phyloP scores from a whole-genome alignment of 2,113 vertebrate genomes.

The Ophiodon elongatus region DNA sequence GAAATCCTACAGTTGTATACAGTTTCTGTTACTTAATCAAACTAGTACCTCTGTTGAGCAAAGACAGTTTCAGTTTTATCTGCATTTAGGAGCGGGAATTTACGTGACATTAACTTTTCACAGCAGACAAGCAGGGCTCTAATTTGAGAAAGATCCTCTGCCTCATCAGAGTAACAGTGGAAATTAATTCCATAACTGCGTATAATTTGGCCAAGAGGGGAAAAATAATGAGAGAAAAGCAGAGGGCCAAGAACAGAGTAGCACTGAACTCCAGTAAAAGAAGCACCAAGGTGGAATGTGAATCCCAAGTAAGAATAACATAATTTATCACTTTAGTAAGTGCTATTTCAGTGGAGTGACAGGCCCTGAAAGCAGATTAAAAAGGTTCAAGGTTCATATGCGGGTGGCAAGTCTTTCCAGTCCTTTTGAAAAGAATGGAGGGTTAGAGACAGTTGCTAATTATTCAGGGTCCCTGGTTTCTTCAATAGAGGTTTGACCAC shows the following conservation, averaged over 20 bases:
- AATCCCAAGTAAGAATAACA: not conserved
- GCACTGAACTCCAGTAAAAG: not conserved
- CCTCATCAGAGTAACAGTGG: not conserved
- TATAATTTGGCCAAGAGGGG: not conserved
- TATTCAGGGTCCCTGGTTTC: not conserved
- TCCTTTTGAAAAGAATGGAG: not conserved
- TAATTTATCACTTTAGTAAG: not conserved
- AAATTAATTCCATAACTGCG: not conserved
- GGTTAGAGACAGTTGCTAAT: not conserved
- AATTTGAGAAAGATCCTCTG: not conserved
- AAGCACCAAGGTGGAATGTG: not conserved
- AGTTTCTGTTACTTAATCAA: not conserved
- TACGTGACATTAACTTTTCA: not conserved
- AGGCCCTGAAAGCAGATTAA: not conserved
- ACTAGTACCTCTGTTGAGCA: not conserved
- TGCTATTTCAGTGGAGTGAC: not conserved
- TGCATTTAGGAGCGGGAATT: not conserved
- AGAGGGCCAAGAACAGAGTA: not conserved
- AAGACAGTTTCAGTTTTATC: not conserved
- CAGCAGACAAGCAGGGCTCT: not conserved
- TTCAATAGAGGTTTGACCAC: not conserved
- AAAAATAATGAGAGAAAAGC: not conserved
- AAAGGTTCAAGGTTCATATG: not conserved
- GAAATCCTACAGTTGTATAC: not conserved
- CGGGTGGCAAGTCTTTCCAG: not conserved